Percentiles rank a stretch among this genome's conserved stretches.
phyloP scores from a whole-genome alignment of 2,797 vertebrate genomes.

The Brachyalestes nurse region DNA sequence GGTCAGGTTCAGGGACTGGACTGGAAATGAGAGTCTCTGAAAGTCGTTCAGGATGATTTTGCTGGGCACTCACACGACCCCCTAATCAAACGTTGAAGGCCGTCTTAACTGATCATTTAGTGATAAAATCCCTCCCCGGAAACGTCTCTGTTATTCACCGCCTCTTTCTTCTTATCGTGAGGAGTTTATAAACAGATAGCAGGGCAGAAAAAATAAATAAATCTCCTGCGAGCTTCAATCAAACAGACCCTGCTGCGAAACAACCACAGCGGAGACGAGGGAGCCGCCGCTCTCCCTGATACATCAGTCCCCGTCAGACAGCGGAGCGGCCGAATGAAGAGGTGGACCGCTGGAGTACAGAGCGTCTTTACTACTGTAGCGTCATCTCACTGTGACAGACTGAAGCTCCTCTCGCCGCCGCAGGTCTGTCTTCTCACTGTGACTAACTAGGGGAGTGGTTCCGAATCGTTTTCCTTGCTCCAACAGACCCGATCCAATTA shows the following conservation, averaged over 20 bases:
- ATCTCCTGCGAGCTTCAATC: constrained; percentile 69
- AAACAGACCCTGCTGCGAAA: constrained; percentile 24
- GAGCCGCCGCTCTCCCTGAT: constrained; percentile 13
- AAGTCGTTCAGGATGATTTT: too few species aligned
- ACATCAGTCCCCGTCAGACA: constrained; percentile 32
- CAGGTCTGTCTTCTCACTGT: neutral
- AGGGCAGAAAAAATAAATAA: constrained; percentile 70
- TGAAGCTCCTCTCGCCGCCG: neutral
- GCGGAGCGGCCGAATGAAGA: constrained; percentile 26
- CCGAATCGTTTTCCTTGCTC: neutral
- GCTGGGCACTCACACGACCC: too few species aligned
- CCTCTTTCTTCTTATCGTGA: constrained; percentile 78
- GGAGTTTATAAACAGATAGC: constrained; percentile 77
- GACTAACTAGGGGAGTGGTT: neutral
- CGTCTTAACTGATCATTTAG: constrained; percentile 79
- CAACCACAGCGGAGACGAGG: constrained; percentile 1
- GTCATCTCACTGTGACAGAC: constrained; percentile 22
- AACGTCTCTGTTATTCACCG: constrained; percentile 60
- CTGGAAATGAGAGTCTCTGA: too few species aligned
- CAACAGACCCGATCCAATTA: neutral
- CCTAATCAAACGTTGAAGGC: constrained; percentile 77
- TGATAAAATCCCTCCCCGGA: constrained; percentile 64
- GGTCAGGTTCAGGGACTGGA: too few species aligned
- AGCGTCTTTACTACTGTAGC: constrained; percentile 20
- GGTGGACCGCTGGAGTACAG: constrained; percentile 21